These are phyloP conservation scores for Chironomus tentans DNA, from an alignment of 2,888 invertebrate genomes.

Conservation along the genomic window DNA sequence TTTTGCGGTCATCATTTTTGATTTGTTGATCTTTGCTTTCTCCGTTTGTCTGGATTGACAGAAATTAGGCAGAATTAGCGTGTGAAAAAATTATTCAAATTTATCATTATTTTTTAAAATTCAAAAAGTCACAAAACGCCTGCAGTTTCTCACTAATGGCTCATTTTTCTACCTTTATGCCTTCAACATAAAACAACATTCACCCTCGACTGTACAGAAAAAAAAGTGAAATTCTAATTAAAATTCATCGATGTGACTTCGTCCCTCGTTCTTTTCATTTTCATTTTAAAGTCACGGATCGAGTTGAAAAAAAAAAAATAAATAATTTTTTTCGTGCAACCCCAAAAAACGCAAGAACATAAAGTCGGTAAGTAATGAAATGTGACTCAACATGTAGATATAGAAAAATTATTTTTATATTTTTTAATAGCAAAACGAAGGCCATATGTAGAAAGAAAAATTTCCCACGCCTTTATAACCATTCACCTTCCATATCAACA, in stretches of 20 bases:
- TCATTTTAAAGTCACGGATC: background rate
- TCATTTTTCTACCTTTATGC: conserved; percentile 8
- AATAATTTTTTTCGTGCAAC: background rate
- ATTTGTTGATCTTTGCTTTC: background rate
- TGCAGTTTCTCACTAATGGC: background rate
- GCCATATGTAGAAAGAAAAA: conserved; percentile 14
- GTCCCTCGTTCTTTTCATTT: background rate
- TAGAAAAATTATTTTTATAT: background rate
- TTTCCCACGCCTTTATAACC: conserved; percentile 24
- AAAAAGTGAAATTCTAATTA: background rate
- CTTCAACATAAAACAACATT: background rate
- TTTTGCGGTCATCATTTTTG: background rate
- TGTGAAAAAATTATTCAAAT: conserved; percentile 23
- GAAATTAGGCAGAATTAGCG: background rate
- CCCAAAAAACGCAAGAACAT: background rate
- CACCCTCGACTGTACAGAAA: background rate
- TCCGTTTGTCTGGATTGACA: too few species aligned
- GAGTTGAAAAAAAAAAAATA: too few species aligned
- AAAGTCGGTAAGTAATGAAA: background rate
- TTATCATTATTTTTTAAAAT: background rate
- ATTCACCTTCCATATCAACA: conserved; percentile 22
- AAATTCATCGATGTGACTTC: too few species aligned
- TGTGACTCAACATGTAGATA: too few species aligned
- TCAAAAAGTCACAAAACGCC: background rate
- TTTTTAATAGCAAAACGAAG: background rate